Percentiles rank a stretch among this genome's conserved stretches.
These are phyloP conservation scores for Platycercus adscitus DNA, from an alignment of 2,113 vertebrate species.

Conservation along the genomic window DNA sequence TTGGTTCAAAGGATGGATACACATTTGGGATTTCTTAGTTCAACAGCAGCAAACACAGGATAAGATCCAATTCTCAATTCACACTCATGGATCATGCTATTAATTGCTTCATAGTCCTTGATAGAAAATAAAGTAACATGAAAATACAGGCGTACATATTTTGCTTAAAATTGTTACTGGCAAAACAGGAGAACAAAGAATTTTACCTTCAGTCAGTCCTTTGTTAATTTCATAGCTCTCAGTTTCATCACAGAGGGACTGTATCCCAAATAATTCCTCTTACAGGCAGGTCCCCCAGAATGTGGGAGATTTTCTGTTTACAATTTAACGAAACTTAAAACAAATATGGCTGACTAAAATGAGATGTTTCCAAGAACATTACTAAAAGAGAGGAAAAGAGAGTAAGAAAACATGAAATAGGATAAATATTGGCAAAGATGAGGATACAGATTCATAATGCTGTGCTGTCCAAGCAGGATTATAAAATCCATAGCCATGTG, in stretches of 20 bases:
- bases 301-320: not conserved
- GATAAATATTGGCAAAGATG: not conserved
- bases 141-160: not conserved
- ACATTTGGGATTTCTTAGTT: not conserved
- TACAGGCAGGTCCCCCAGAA: not conserved
- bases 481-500: not conserved
- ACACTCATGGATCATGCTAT: fast-evolving
- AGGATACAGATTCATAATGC: not conserved
- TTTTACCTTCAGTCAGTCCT: fast-evolving
- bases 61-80: not conserved
- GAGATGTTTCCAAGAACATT: not conserved
- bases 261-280: not conserved
- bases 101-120: not conserved
- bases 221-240: not conserved
- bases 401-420: not conserved
- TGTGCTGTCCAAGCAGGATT: not conserved
- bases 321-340: not conserved
- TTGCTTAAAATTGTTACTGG: not conserved
- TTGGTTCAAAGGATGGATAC: not conserved
- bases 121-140: not conserved
- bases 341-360: not conserved
- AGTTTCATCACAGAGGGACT: not conserved
- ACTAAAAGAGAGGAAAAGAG: not conserved
- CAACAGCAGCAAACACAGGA: fast-evolving
- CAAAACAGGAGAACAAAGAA: not conserved